phyloP scores from a whole-genome alignment of 2,888 invertebrate species.

The Amblyteles armatorius region DNA sequence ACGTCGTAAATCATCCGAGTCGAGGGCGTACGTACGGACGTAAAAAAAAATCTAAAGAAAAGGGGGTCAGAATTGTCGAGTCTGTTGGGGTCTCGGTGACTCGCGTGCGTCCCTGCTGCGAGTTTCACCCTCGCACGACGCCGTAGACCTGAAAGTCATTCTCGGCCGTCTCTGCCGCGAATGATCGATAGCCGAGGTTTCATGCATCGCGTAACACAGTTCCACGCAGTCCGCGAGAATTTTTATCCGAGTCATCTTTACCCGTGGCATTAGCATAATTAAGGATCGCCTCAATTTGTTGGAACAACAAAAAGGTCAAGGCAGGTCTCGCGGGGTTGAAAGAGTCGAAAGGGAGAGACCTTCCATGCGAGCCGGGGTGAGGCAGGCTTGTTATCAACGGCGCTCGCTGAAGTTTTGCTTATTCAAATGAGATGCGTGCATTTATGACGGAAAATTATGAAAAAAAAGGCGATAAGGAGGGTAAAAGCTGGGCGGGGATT shows the following conservation, averaged over 20 bases:
- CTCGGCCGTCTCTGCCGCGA: conserved; percentile 27
- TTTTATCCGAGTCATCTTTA: conserved; percentile 50
- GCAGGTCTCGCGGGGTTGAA: not conserved
- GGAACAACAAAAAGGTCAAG: conserved; percentile 6
- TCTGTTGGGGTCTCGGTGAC: conserved; percentile 9
- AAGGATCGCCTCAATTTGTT: conserved; percentile 43
- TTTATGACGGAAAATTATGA: conserved; percentile 15
- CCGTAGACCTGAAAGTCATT: conserved; percentile 13
- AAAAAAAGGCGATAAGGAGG: not conserved
- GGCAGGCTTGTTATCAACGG: conserved; percentile 23
- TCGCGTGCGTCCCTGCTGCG: conserved; percentile 46
- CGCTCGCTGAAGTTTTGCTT: conserved; percentile 16
- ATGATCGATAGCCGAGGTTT: conserved; percentile 60
- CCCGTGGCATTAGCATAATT: conserved; percentile 56
- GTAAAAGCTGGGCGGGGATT: not conserved
- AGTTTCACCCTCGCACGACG: conserved; percentile 17
- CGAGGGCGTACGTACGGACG: not conserved
- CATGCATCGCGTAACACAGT: conserved; percentile 19
- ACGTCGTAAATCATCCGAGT: not conserved
- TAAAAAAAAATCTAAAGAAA: not conserved
- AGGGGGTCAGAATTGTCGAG: not conserved
- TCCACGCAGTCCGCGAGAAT: conserved; percentile 8
- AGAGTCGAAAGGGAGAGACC: conserved; percentile 1
- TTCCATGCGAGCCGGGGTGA: not conserved
- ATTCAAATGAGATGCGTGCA: conserved; percentile 46